phyloP scores from a whole-genome alignment of 2,113 vertebrate genomes.

The Osmerus mordax region DNA sequence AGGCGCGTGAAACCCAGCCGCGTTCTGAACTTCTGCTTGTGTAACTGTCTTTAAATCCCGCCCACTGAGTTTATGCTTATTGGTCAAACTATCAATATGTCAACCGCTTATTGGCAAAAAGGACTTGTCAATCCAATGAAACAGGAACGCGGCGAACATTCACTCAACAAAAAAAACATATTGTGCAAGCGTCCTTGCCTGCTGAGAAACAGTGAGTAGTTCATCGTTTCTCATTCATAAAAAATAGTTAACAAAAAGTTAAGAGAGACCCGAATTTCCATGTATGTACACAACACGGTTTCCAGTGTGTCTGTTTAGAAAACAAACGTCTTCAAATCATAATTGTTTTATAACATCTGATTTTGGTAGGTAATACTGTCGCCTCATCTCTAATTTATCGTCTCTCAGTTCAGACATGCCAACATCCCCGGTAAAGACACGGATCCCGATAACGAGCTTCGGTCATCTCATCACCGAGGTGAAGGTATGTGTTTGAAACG shows the following conservation, averaged over 20 bases:
- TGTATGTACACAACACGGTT: too few species aligned
- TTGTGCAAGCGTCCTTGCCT: constrained; percentile 26
- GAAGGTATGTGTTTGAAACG: constrained; percentile 45
- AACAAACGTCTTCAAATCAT: too few species aligned
- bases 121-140: neutral
- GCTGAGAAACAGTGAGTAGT: neutral
- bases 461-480: constrained; percentile 67
- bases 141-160: constrained; percentile 19
- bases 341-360: too few species aligned
- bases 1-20: neutral
- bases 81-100: neutral
- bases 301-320: too few species aligned
- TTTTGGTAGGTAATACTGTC: too few species aligned
- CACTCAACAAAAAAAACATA: neutral
- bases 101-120: constrained; percentile 28
- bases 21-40: neutral
- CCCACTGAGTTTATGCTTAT: neutral
- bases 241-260: too few species aligned
- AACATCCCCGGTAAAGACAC: constrained; percentile 62
- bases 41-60: neutral
- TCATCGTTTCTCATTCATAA: neutral
- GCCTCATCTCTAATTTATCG: neutral
- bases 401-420: constrained; percentile 47
- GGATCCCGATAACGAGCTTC: constrained; percentile 65
- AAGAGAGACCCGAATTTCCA: too few species aligned